Base-by-base conservation (phyloP, 2,888 invertebrate species). In the Flabesymbios commensalis region DNA sequence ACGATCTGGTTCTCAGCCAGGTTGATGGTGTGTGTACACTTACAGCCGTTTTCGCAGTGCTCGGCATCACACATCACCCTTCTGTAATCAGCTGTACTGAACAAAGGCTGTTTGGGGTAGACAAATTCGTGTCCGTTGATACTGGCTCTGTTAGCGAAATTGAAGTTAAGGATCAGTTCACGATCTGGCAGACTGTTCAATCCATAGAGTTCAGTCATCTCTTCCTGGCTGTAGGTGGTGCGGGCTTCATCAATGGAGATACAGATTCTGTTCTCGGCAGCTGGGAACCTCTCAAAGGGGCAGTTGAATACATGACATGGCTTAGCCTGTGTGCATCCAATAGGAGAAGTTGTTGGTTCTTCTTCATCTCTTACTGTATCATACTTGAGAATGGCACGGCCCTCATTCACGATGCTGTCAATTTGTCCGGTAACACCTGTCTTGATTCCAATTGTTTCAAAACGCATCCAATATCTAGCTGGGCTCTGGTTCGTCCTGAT, bases 391-490 rank as follows among this genome's bases (percentile, higher is more conserved):
- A 62, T 45, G 14, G 57, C 62, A 10, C 36, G 22, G 10, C 36
- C 57, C 5, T 39, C 62, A 1, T 52, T 26, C 22, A 32, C 24
- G 1, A 47, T 24, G 14, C 31, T 39, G 42, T 58, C 59, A 7
- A 17, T 19, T 14, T n/a, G 32, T 3, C 33, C 24, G 28, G 54
- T 33, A 3, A 19, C 14, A 22, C 59, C 59, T n/a, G 32, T 36
- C 7, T 47, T 55, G 10, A 51, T n/a, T 32, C 64, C 5, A 33
- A 75, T 45, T 3, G 72, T 72, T 52, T 71, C 59, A 4, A 68
- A 71, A 3, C 76, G 53, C 3, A 78, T 67, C 77, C 75, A 77
- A 57, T 75, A 78, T 49, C 72, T 73, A 1, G 51, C 69, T 0
- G 64, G 57, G 1, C 47, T 22, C 42, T 72, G 56, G 47, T 70